Conservation (phyloP, 1,140 invertebrate genomes). For the Diachasmimorpha longicaudata region DNA sequence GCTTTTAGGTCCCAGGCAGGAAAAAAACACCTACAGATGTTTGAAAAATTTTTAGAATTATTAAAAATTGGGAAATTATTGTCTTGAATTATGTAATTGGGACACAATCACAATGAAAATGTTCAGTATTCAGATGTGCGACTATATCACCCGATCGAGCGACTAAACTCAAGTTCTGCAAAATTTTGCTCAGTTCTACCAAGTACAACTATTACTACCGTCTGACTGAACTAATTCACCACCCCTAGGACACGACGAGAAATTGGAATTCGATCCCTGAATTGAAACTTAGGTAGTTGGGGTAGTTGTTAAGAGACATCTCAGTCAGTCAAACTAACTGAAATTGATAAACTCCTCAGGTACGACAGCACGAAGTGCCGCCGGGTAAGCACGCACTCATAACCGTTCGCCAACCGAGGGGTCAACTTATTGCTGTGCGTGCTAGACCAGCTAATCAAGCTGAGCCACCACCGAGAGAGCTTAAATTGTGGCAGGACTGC, state of each 20-base stretch:
- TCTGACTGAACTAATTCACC: background rate
- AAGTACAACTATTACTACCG: background rate
- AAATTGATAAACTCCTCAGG: conserved; percentile 35
- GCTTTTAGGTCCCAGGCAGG: too few relatives aligned
- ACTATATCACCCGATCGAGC: too few relatives aligned
- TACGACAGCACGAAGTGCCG: conserved; percentile 77
- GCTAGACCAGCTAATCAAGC: conserved; percentile 52
- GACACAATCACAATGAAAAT: too few relatives aligned
- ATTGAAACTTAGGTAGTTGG: background rate
- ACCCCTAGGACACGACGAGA: background rate
- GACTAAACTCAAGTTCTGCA: background rate
- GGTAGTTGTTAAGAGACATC: too few relatives aligned
- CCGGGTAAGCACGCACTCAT: conserved; percentile 84
- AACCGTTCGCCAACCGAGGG: conserved; percentile 80
- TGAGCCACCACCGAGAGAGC: conserved; percentile 58
- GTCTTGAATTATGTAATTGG: too few relatives aligned
- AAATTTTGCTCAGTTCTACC: background rate
- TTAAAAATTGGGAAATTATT: too few relatives aligned
- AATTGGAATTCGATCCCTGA: background rate
- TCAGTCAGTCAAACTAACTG: background rate
- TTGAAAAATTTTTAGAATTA: too few relatives aligned
- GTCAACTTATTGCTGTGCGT: conserved; percentile 81
- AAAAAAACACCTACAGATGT: too few relatives aligned
- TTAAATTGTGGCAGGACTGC: conserved; percentile 78
- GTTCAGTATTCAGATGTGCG: too few relatives aligned